Conservation (phyloP, 2,113 vertebrate species). For the Chloroceryle aenea region DNA sequence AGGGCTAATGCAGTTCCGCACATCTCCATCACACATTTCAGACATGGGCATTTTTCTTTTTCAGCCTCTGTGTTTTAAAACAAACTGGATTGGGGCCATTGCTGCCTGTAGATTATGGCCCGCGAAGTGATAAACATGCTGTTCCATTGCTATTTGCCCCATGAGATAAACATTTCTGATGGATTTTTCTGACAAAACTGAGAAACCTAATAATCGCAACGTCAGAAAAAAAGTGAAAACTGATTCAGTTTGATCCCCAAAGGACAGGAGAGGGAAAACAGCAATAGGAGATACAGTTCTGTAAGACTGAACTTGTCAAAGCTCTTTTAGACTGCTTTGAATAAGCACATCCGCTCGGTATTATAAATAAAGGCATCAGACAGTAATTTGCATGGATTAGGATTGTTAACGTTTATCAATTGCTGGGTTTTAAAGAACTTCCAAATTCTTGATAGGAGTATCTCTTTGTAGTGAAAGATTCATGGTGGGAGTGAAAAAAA, state of each 20-base stretch:
- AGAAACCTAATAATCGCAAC: slow-evolving; percentile 80
- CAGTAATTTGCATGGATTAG: slow-evolving; percentile 85
- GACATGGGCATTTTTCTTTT: slow-evolving; percentile 57
- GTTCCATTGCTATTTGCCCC: slow-evolving; percentile 79
- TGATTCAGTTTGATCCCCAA: slow-evolving; percentile 78
- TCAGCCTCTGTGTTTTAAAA: slow-evolving; percentile 67
- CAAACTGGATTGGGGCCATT: slow-evolving; percentile 58
- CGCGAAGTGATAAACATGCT: slow-evolving; percentile 80
- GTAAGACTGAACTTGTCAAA: slow-evolving; percentile 72
- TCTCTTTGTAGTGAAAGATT: slow-evolving; percentile 89
- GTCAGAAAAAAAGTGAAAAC: slow-evolving; percentile 77
- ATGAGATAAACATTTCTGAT: slow-evolving; percentile 81
- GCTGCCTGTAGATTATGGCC: slow-evolving; percentile 71
- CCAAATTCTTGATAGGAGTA: slow-evolving; percentile 80
- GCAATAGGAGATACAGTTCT: slow-evolving; percentile 71
- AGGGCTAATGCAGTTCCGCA: slow-evolving; percentile 62
- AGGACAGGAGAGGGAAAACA: slow-evolving; percentile 68
- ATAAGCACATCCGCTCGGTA: slow-evolving; percentile 70
- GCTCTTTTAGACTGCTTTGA: slow-evolving; percentile 74
- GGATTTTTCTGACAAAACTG: slow-evolving; percentile 80
- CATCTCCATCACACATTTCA: slow-evolving; percentile 57
- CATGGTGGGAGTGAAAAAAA: slow-evolving; percentile 80
- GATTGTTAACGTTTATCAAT: slow-evolving; percentile 83
- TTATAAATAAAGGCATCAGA: slow-evolving; percentile 81
- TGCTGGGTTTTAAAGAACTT: slow-evolving; percentile 81